phyloP scores from a whole-genome alignment of 2,797 vertebrate genomes.

The Gymnoscopelus microlampas region DNA sequence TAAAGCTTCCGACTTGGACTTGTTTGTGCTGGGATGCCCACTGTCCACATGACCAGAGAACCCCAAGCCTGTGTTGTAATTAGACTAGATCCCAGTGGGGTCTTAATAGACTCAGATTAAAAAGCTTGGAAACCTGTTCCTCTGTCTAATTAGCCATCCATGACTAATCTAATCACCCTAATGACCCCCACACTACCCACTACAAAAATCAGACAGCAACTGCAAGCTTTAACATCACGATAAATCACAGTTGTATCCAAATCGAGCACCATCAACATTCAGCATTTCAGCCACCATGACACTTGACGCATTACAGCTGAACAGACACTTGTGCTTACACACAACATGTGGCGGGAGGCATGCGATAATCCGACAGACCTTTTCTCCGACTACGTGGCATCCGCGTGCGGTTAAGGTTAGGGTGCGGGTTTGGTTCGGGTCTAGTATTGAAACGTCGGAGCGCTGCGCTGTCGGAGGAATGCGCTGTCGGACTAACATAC shows the following conservation, averaged over 20 bases:
- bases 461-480: no score
- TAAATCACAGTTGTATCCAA: not conserved
- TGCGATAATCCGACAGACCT: no score
- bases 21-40: not conserved
- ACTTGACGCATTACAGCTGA: conserved; percentile 25
- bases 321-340: conserved; percentile 57
- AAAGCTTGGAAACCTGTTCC: conserved; percentile 70
- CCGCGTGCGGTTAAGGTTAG: no score
- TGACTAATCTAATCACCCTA: conserved; percentile 69
- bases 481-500: no score
- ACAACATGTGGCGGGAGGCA: not conserved
- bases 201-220: conserved; percentile 21
- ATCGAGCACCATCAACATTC: not conserved
- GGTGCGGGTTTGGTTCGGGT: no score
- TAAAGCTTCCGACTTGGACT: not conserved
- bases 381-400: no score
- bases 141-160: conserved; percentile 67
- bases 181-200: conserved; percentile 26
- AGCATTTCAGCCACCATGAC: not conserved
- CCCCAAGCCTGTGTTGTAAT: conserved; percentile 48
- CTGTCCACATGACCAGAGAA: conserved; percentile 40
- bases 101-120: conserved; percentile 62
- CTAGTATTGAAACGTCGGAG: no score
- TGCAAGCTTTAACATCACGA: conserved; percentile 15
- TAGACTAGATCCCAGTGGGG: conserved; percentile 49